These are phyloP conservation scores for Drosophila monieri DNA, from an alignment of 2,888 invertebrate genomes.

Conservation along the genomic window DNA sequence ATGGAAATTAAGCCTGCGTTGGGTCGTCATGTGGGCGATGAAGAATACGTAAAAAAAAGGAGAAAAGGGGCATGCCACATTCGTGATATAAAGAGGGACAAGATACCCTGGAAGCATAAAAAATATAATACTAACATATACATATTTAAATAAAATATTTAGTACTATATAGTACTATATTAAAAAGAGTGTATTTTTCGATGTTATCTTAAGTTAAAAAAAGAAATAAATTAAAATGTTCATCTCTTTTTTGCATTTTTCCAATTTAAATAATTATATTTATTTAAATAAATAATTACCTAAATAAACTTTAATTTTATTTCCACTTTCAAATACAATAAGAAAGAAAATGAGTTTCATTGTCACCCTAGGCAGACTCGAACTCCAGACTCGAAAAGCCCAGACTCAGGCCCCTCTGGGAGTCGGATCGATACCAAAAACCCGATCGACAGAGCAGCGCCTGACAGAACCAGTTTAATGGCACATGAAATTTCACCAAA, in stretches of 20 bases:
- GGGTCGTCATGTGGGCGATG: conserved; percentile 24
- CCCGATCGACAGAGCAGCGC: conserved; percentile 42
- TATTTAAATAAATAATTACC: neutral
- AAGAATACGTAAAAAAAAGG: conserved; percentile 1
- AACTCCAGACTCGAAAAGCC: neutral
- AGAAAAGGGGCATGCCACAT: conserved; percentile 50
- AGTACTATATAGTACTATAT: no score
- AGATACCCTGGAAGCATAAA: neutral
- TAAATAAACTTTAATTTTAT: neutral
- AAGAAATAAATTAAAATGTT: no score
- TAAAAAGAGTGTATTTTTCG: no score
- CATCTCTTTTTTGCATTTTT: no score
- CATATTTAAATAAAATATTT: no score
- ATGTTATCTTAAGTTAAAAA: no score
- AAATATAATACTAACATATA: no score
- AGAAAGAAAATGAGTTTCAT: neutral
- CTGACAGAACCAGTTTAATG: conserved; percentile 80
- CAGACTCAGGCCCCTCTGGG: neutral
- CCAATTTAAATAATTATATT: no score
- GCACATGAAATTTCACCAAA: conserved; percentile 78
- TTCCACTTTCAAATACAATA: neutral
- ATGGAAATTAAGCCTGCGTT: conserved; percentile 68
- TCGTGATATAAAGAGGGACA: conserved; percentile 50
- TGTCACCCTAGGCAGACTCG: neutral
- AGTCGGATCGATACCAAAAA: neutral